Conservation (phyloP, 2,113 vertebrate genomes). For the Podilymbus podiceps region DNA sequence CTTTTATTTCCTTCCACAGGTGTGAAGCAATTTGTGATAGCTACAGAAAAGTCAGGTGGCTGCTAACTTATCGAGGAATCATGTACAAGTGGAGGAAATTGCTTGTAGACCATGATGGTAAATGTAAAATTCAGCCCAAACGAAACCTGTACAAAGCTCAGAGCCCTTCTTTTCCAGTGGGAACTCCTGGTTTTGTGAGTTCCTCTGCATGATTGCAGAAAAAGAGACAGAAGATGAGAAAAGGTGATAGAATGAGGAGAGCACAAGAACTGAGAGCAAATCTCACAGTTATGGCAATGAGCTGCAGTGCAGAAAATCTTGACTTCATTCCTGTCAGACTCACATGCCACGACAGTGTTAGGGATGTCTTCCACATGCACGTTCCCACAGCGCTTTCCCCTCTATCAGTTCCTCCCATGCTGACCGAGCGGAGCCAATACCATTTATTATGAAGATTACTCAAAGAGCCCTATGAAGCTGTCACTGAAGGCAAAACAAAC, state of each 20-base stretch:
- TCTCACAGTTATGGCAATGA: background rate
- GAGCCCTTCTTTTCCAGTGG: background rate
- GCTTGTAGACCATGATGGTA: background rate
- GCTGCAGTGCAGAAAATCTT: background rate
- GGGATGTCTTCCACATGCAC: background rate
- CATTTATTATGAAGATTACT: background rate
- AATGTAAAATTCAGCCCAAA: background rate
- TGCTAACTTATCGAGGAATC: background rate
- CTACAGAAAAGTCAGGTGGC: background rate
- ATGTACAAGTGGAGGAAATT: background rate
- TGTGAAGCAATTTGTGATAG: background rate
- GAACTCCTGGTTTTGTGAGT: background rate
- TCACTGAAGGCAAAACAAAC: background rate
- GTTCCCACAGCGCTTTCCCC: background rate
- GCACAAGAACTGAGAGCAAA: background rate
- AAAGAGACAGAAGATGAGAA: background rate
- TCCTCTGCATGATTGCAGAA: background rate
- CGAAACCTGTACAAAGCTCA: background rate
- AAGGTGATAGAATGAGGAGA: background rate
- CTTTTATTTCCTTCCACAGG: background rate
- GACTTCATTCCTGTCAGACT: background rate
- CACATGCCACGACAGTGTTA: rapidly evolving
- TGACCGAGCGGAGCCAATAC: background rate
- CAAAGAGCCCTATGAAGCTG: background rate
- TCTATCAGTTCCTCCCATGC: background rate